These are phyloP conservation scores for Junonia oenone DNA, from an alignment of 2,888 invertebrate genomes.

Conservation along the genomic window DNA sequence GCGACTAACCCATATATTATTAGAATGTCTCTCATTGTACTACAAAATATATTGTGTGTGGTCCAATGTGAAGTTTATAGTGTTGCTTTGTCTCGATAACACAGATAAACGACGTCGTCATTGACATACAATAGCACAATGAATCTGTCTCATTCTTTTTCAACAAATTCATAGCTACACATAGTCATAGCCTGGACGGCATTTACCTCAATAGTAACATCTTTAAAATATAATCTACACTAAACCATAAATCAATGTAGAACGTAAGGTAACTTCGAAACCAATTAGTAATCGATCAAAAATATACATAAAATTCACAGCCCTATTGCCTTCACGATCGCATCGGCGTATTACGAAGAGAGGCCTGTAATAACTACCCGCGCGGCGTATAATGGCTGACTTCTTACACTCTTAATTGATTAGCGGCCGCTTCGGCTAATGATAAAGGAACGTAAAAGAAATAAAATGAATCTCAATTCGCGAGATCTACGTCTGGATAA, in stretches of 20 bases:
- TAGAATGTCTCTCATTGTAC: slow-evolving; percentile 66
- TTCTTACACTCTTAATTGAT: slow-evolving; percentile 81
- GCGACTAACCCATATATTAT: slow-evolving; percentile 67
- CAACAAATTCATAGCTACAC: slow-evolving; percentile 56
- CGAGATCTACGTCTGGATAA: slow-evolving; percentile 52
- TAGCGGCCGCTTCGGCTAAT: slow-evolving; percentile 78
- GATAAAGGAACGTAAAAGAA: slow-evolving; percentile 79
- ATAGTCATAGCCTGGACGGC: slow-evolving; percentile 40
- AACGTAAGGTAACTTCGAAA: slow-evolving; percentile 22
- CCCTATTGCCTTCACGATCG: slow-evolving; percentile 76
- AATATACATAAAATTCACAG: slow-evolving; percentile 71
- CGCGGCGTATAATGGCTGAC: slow-evolving; percentile 75
- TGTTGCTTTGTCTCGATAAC: slow-evolving; percentile 75
- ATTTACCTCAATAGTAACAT: slow-evolving; percentile 9
- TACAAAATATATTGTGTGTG: slow-evolving; percentile 73
- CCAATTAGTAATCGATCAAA: slow-evolving; percentile 67
- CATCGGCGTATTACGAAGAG: slow-evolving; percentile 73
- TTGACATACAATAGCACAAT: slow-evolving; percentile 70
- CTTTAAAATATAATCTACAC: background rate
- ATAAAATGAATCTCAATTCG: slow-evolving; percentile 73
- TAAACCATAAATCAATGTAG: slow-evolving; percentile 2
- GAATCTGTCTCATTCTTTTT: slow-evolving; percentile 66
- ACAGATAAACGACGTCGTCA: slow-evolving; percentile 75
- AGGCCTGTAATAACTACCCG: slow-evolving; percentile 75
- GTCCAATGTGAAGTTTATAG: slow-evolving; percentile 75